Base-by-base conservation (phyloP, 2,888 invertebrate genomes). In the Thera britannica region DNA sequence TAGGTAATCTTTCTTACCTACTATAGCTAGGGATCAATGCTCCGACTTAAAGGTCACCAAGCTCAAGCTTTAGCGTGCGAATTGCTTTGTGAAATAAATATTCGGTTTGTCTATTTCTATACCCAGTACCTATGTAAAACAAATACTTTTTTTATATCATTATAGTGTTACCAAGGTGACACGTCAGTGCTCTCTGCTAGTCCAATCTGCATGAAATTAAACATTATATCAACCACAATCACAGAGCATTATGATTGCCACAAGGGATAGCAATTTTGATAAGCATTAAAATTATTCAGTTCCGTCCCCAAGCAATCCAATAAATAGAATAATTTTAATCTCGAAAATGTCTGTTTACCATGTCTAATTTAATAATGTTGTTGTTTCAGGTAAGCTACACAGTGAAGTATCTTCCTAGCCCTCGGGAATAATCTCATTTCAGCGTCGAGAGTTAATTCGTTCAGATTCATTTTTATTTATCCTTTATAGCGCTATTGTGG, bases 391-490 rank as follows among this genome's bases (percentile, higher is more conserved):
- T 78, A 76, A 77, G 72, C 68, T 57, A 57, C 59, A 35, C 62
- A 41, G 63, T 60, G 71, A 71, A 73, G 61, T 67, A 67, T 70
- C 34, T 23, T 52, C 58, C 58, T 58, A 59, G 52, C 73, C 52
- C 44, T 35, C 35, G 71, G 65, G 73, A 70, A 67, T 68, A 66
- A 67, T 51, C 68, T 73, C 62, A 73, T 68, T 64, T 65, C 68
- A 63, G 62, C 57, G 67, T 61, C 58, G 62, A 68, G 57, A 64
- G 67, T 69, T 73, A 71, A 72, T 74, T 78, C 73, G 72, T 77
- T 68, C 67, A 71, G 79, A 79, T 81, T 78, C 77, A 77, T 79
- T 83, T 84, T 83, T 82, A 82, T 83, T 81, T 75, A 81, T 80
- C 74, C 78, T 78, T 73, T 80, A 75, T 75, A 73, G 78, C 78